Evolutionary conservation across 2,797 vertebrate species (phyloP), one percentile per base, ranked within the genome.

Genomic region (Diglossa cyanea): DNA sequence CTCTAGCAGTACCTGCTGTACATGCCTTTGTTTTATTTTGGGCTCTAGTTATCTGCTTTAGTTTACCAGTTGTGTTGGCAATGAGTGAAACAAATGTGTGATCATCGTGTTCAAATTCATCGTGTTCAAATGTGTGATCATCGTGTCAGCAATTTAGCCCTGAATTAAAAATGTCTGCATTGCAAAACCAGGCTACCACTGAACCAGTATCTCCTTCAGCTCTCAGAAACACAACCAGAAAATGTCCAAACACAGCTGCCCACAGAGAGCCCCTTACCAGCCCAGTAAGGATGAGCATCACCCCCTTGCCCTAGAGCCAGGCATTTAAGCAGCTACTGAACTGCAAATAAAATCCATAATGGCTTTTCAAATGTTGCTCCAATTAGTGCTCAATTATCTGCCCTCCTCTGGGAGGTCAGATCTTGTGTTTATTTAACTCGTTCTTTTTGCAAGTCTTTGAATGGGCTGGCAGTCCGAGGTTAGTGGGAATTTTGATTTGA

Each of bases 321-420:
- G 42, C 54, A 50, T 88, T 93, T 86, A 80, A 74, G 62, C 51
- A 92, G 83, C 30, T 68, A 54, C 68, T 77, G 82, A 86, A 71
- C 48, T 71, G 31, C 92, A 94, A 92, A 77, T 84, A 93, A 93
- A 95, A 84, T 71, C 76, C 35, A 44, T 65, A 75, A 81, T 31
- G 54, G 35, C 50, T 88, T 95, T 86, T 51, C 54, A 93, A 96
- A 86, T 21, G 50, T 75, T 88, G 58, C 50, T 72, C 58, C 79
- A 83, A 90, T 93, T 90, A 78, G 25, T 19, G n/a, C 12, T 90
- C 79, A 86, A 62, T 95, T 84, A 86, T 45, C 42, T 90, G 30
- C 33, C 73, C 45, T 92, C 62, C 61, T 92, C 30, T 72, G 54
- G 58, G 73, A 94, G 50, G 45, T 75, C 58, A 65, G 57, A 31